Evolutionary conservation across 2,888 invertebrate genomes (phyloP).

Genomic region (Cephus nigrinus): DNA sequence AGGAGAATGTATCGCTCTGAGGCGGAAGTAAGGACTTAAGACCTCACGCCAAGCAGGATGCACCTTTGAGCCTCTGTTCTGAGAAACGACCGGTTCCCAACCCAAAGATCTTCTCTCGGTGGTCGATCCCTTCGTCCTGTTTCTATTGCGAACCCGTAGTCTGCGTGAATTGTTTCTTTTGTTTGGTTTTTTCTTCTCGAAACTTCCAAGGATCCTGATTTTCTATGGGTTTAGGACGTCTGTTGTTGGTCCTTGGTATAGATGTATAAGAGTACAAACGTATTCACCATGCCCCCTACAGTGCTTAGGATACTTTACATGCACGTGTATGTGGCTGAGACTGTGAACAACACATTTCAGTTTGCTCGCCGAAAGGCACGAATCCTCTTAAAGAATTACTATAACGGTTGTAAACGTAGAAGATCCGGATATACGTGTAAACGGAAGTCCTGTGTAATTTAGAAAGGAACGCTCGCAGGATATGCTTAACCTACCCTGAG

Average conservation of each 20-base stretch:
- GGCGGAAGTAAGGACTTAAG: constrained; percentile 34
- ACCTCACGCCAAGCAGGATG: constrained; percentile 34
- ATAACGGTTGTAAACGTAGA: not conserved
- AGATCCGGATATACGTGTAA: not conserved
- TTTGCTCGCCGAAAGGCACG: not conserved
- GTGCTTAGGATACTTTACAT: not conserved
- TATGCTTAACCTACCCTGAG: not conserved
- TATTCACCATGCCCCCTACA: not conserved
- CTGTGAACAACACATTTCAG: not conserved
- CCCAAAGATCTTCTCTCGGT: not conserved
- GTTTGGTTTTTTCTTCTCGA: not conserved
- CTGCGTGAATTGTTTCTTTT: not conserved
- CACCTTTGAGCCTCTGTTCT: constrained; percentile 20
- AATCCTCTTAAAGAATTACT: not conserved
- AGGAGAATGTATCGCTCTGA: constrained; percentile 5
- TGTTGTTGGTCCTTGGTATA: not conserved
- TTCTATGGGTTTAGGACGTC: not conserved
- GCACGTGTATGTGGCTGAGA: not conserved
- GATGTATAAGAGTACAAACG: not conserved
- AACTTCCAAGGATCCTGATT: not conserved
- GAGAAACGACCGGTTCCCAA: not conserved
- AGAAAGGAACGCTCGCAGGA: not conserved
- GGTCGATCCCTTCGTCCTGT: constrained; percentile 2
- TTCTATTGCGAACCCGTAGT: not conserved
- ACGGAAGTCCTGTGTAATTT: not conserved